Percentiles rank a stretch among this genome's conserved stretches.
These are phyloP conservation scores for Lysiphlebus fabarum DNA, from an alignment of 1,140 invertebrate genomes.

Conservation along the genomic window DNA sequence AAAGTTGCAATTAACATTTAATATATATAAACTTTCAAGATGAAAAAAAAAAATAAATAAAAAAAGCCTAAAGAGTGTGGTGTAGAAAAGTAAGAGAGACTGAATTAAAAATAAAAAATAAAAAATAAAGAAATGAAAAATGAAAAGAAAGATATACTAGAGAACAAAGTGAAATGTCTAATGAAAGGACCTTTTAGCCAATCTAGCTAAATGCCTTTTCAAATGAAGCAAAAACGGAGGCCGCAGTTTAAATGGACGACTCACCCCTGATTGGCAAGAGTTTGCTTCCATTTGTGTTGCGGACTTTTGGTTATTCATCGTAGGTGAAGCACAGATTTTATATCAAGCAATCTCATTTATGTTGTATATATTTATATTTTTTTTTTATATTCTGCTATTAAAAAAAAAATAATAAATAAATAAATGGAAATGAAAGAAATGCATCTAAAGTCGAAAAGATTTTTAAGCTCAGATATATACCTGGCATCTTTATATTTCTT, in stretches of 20 bases:
- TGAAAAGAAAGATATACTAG: constrained; percentile 23
- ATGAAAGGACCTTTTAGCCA: constrained; percentile 52
- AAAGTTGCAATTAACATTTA: constrained; percentile 55
- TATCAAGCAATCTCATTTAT: constrained; percentile 18
- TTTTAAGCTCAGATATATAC: no score
- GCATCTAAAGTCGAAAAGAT: no score
- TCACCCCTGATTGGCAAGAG: constrained; percentile 47
- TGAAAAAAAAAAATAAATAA: constrained; percentile 24
- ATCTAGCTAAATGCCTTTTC: constrained; percentile 52
- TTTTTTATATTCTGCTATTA: no score
- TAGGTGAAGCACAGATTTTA: constrained; percentile 28
- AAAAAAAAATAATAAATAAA: no score
- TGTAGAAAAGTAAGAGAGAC: background rate
- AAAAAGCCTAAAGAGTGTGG: constrained; percentile 10
- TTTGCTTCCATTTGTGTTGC: constrained; percentile 12
- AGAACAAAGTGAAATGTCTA: constrained; percentile 45
- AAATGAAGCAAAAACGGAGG: constrained; percentile 31
- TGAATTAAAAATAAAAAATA: constrained; percentile 25
- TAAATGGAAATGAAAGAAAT: no score
- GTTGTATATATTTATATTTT: background rate
- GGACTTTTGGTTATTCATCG: background rate
- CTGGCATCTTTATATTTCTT: no score
- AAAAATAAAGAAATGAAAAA: constrained; percentile 23
- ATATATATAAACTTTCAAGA: constrained; percentile 49
- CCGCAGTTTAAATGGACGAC: constrained; percentile 45